Evolutionary conservation across 2,888 invertebrate genomes (phyloP).

Genomic region (Timandra comae): DNA sequence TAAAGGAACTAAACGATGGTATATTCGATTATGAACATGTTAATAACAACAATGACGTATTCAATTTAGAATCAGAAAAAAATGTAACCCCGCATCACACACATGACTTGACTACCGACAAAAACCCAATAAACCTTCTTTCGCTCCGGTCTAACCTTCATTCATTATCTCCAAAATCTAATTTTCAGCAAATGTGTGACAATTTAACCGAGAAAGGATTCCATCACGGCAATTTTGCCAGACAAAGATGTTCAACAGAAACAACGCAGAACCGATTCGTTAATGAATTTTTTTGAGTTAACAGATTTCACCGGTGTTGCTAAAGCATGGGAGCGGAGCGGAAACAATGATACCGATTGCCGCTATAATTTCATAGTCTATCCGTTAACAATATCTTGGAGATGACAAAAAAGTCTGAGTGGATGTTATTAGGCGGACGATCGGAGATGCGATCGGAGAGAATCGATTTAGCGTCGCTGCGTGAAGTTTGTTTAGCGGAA

Average conservation of each 20-base stretch:
- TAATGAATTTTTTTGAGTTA: constrained; percentile 55
- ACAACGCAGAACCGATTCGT: constrained; percentile 67
- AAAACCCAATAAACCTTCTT: constrained; percentile 41
- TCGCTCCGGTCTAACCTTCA: constrained; percentile 42
- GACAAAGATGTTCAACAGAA: constrained; percentile 70
- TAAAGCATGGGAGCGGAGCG: constrained; percentile 50
- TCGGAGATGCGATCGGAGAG: constrained; percentile 60
- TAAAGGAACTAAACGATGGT: too few species aligned
- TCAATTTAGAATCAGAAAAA: background rate
- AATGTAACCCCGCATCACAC: constrained; percentile 21
- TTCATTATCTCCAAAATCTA: constrained; percentile 50
- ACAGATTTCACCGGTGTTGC: constrained; percentile 46
- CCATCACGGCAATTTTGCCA: constrained; percentile 48
- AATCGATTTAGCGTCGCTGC: constrained; percentile 68
- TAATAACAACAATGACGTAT: background rate
- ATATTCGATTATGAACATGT: too few species aligned
- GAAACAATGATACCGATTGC: constrained; percentile 55
- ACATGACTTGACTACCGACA: constrained; percentile 21
- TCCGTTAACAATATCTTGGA: constrained; percentile 59
- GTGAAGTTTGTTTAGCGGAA: constrained; percentile 74
- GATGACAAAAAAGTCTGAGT: constrained; percentile 59
- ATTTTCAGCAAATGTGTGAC: constrained; percentile 50
- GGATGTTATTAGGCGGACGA: constrained; percentile 59
- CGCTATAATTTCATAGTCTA: constrained; percentile 66
- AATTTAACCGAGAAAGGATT: constrained; percentile 44